Percentiles rank a stretch among this genome's conserved stretches.
These are phyloP conservation scores for Oreonectes daqikongensis DNA, from an alignment of 2,797 vertebrate genomes.

Conservation along the genomic window DNA sequence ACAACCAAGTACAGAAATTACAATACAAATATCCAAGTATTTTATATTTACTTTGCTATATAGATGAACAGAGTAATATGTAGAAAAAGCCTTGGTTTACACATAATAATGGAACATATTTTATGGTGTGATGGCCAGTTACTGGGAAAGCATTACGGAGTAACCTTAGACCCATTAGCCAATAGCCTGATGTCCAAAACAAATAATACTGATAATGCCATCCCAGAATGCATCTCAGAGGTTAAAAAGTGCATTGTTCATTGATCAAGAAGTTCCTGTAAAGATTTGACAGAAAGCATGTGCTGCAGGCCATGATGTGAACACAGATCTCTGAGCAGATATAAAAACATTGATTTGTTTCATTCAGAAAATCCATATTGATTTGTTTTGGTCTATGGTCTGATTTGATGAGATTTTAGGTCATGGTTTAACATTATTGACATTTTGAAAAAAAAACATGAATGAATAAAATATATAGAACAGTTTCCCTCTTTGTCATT, in stretches of 20 bases:
- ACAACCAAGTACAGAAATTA: constrained; percentile 12
- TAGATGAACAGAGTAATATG: constrained; percentile 1
- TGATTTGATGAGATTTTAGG: neutral
- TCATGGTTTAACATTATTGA: neutral
- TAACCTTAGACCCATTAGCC: neutral
- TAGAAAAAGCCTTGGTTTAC: neutral
- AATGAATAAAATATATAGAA: neutral
- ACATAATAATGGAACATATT: neutral
- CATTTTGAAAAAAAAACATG: neutral
- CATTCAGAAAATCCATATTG: neutral
- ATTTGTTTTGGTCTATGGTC: neutral
- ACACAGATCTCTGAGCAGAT: neutral
- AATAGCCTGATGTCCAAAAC: neutral
- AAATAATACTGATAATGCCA: neutral
- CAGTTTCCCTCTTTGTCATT: neutral
- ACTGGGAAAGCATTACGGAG: constrained; percentile 7
- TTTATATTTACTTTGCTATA: neutral
- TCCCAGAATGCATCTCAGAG: neutral
- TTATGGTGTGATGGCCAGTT: neutral
- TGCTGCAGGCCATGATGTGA: neutral
- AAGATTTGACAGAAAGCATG: neutral
- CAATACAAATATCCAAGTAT: neutral
- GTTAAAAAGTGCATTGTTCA: neutral
- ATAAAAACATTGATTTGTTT: neutral
- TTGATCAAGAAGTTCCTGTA: neutral